Evolutionary conservation across 1,140 invertebrate species (phyloP), one percentile per base, ranked within the genome.

Genomic region (Bombus balteatus): DNA sequence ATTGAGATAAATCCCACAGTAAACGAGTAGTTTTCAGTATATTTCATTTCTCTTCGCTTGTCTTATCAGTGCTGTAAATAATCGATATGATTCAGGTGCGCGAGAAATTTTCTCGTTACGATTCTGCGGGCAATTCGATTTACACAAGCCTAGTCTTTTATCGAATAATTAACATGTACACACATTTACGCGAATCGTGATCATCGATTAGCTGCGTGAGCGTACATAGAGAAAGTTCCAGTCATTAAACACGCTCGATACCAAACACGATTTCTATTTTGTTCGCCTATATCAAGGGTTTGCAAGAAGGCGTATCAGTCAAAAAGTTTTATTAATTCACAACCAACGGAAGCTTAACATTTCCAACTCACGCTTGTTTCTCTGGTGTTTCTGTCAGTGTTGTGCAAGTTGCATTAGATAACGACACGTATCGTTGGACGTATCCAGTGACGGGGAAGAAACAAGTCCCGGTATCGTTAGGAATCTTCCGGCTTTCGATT

Each of bases 181-280:
- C 3, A 22, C 8, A 15, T 22, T 65, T 47, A 37, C 72, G 71
- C 22, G 47, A 25, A 59, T 68, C 39, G 2, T 32, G 15, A 18
- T 2, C n/a, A 15, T 43, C 25, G 75, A 77, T 62, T n/a, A 22
- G 22, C 18, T n/a, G 28, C 39, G 25, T n/a, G 39, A n/a, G 32
- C 32, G 9, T 34, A 22, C 9, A 8, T 25, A 12, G 62, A 53
- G 81, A 83, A 83, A 83, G 81, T 76, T 28, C 57, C 47, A 47
- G 18, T 22, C 57, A 18, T 59, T 62, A 37, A 47, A 22, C 39
- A 10, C 37, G 32, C 32, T n/a, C 28, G 37, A 59, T 62, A 71
- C 66, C 70, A 37, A 66, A 75, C 18, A n/a, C 47, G 34, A 86
- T 81, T 82, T 82, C 39, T 41, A 74, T 65, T 66, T 72, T 59